phyloP scores from a whole-genome alignment of 2,888 invertebrate genomes.

The Trachelus tabidus region DNA sequence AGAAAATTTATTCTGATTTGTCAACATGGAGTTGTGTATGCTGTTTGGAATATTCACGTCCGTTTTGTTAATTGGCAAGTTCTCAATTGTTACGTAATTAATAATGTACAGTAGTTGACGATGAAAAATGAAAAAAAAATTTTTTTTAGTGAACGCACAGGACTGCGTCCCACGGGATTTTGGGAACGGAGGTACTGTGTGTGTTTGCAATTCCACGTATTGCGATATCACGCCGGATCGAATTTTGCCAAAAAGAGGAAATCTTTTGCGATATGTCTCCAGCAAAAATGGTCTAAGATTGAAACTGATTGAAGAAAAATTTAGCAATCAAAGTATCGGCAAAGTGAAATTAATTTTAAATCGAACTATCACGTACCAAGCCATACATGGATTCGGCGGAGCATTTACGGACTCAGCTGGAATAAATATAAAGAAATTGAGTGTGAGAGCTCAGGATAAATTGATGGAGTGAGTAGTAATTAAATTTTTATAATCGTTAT shows the following conservation, averaged over 20 bases:
- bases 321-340: not conserved
- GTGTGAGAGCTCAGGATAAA: conserved; percentile 65
- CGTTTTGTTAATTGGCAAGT: too few species aligned
- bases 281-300: conserved; percentile 73
- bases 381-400: conserved; percentile 84
- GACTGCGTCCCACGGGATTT: conserved; percentile 32
- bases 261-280: conserved; percentile 70
- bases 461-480: conserved; percentile 66
- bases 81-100: too few species aligned
- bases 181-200: conserved; percentile 64
- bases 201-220: conserved; percentile 75
- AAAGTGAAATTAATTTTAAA: conserved; percentile 42
- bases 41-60: too few species aligned
- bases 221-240: conserved; percentile 75
- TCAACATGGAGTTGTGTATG: too few species aligned
- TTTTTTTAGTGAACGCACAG: conserved; percentile 2
- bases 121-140: too few species aligned
- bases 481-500: conserved; percentile 1
- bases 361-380: conserved; percentile 69
- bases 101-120: too few species aligned
- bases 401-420: conserved; percentile 80
- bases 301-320: conserved; percentile 29
- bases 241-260: conserved; percentile 61
- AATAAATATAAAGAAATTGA: conserved; percentile 74
- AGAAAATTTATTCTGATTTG: too few species aligned